Base-by-base conservation (phyloP, 2,797 vertebrate species). In the Lagodon rhomboides region DNA sequence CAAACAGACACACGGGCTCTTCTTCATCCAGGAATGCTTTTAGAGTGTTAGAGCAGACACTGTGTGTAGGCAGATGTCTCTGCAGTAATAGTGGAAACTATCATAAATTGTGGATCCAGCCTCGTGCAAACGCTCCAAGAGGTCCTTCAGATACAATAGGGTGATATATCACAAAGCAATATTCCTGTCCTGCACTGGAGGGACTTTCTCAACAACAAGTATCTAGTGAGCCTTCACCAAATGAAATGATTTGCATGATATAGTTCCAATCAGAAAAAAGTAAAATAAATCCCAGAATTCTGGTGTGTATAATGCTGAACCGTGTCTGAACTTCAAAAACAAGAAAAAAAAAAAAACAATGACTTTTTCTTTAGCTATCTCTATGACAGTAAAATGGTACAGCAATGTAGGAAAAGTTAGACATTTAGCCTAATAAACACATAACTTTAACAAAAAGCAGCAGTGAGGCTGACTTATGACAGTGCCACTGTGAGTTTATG, bases 1-100 rank as follows among this genome's bases (percentile, higher is more conserved):
- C 66, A 76, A 10, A 85, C 53, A 68, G 9, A 82, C 27, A 76
- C 63, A 17, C 20, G 62, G 64, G 62, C 73, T 85, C 65, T 85
- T 85, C 86, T 90, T 64, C 82, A 75, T 90, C 74, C 87, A 92
- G 92, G 92, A 94, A 95, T 94, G 92, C 94, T 94, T 94, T 94
- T 92, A 93, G 90, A 90, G 82, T 60, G 65, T 74, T 74, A 77
- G 80, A 88, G 49, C 62, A 85, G 81, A 86, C 73, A 43, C 43
- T 68, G 77, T 68, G 69, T 78, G 84, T 55, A 86, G 83, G 85
- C 87, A 85, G 85, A 94, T 88, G 88, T 86, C 85, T 87, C 67
- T 71, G 51, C 61, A 73, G 73, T 91, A 89, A 93, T 88, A 82
- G 87, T 89, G 91, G 91, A 94, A 95, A 93, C 53, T 90, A 82